phyloP scores from a whole-genome alignment of 2,888 invertebrate species.

The Gerosis bhagava region DNA sequence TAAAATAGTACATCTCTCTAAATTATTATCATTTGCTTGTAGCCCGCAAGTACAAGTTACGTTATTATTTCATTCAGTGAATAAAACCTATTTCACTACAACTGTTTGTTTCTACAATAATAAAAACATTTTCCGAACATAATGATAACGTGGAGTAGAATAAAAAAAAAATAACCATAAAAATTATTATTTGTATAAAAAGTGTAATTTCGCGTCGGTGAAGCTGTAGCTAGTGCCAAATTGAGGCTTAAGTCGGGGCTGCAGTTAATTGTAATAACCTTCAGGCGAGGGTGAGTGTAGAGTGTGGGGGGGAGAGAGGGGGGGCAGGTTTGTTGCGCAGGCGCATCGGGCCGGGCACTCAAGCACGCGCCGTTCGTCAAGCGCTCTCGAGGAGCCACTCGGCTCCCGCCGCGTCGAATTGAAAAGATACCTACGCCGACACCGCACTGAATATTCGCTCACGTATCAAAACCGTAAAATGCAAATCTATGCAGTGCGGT shows the following conservation, averaged over 20 bases:
- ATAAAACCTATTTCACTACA: too few relatives aligned
- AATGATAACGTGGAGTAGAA: constrained; percentile 1
- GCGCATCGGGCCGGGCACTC: constrained; percentile 66
- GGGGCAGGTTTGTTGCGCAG: constrained; percentile 52
- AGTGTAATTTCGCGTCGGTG: constrained; percentile 38
- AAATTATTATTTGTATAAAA: constrained; percentile 35
- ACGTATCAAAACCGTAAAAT: constrained; percentile 80
- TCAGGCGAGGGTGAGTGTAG: constrained; percentile 43
- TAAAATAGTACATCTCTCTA: too few relatives aligned
- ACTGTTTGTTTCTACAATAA: background rate
- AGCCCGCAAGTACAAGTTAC: too few relatives aligned
- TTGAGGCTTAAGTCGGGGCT: constrained; percentile 60
- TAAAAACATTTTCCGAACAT: constrained; percentile 1
- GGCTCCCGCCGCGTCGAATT: constrained; percentile 72
- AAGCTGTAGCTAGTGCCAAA: constrained; percentile 55
- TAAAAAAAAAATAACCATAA: constrained; percentile 23
- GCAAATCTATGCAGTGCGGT: constrained; percentile 80
- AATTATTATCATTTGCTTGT: too few relatives aligned
- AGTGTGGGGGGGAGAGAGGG: constrained; percentile 26
- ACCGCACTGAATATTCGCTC: constrained; percentile 78
- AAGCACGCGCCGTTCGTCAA: constrained; percentile 77
- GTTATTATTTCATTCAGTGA: too few relatives aligned
- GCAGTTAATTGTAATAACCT: constrained; percentile 73
- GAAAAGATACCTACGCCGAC: constrained; percentile 79
- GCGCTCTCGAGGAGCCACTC: constrained; percentile 70